Conservation (phyloP, 1,140 invertebrate species). For the Panagrolaimus sp. region DNA sequence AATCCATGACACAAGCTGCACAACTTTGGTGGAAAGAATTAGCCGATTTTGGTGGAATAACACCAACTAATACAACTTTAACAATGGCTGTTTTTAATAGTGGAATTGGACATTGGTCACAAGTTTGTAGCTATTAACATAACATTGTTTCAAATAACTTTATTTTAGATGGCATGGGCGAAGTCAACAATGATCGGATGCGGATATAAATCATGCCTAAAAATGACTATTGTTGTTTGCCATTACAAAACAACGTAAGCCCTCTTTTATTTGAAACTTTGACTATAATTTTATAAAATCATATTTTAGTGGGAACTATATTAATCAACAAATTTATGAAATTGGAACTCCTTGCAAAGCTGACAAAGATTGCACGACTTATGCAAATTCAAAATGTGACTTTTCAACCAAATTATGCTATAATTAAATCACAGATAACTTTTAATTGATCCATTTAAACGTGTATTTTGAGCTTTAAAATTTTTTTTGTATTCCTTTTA, state of each 20-base stretch:
- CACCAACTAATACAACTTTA: not conserved
- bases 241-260: not conserved
- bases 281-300: too few relatives aligned
- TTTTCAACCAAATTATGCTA: too few relatives aligned
- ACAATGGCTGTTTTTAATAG: not conserved
- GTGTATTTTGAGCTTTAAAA: too few relatives aligned
- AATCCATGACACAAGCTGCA: not conserved
- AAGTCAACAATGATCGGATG: not conserved
- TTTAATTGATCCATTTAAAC: too few relatives aligned
- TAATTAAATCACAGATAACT: too few relatives aligned
- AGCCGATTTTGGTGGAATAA: not conserved
- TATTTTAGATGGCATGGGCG: slow-evolving; percentile 9
- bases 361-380: not conserved
- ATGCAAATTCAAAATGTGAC: too few relatives aligned
- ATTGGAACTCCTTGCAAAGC: not conserved
- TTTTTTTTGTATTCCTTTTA: too few relatives aligned
- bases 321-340: slow-evolving; percentile 2
- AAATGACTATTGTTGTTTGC: not conserved
- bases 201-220: not conserved
- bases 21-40: slow-evolving; percentile 1
- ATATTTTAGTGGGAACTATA: not conserved
- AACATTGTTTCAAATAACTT: not conserved
- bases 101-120: slow-evolving; percentile 4
- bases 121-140: not conserved
- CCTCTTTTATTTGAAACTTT: too few relatives aligned